Evolutionary conservation across 2,797 vertebrate genomes (phyloP), one percentile per base, ranked within the genome.

Genomic region (Dermochelys coriacea): DNA sequence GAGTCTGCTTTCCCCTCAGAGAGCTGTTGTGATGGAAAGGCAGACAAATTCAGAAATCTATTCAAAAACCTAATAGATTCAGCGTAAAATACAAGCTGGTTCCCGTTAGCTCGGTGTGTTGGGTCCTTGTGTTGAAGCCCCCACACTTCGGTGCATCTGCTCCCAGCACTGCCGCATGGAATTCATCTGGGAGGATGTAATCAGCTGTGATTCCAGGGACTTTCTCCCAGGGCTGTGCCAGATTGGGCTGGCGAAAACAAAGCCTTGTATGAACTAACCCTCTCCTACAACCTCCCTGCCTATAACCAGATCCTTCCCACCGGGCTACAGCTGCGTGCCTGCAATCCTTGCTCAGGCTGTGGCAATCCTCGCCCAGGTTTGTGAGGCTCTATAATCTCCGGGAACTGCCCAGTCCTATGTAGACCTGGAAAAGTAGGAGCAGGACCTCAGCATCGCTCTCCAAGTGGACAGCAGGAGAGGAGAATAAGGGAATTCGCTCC

Each of bases 1-100:
- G 90, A 82, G 93, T 91, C 81, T 91, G 90, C 93, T 12, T 7
- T 68, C 50, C 59, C 84, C 87, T 89, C 81, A 23, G 87, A 71
- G 95, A 86, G 90, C 89, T 74, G 54, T 0, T 34, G 80, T 12
- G 84, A 85, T 49, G 90, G 78, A 85, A 29, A 84, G 45, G 88
- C 61, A 78, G 89, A 52, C 50, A 80, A 68, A 89, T 83, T 3
- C 41, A 27, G 84, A 37, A n/a, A n/a, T n/a, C n/a, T n/a, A n/a
- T n/a, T n/a, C n/a, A n/a, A n/a, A n/a, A n/a, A 31, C 41, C 12
- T 83, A 25, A 59, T 12, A 31, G 91, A 45, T 77, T 59, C 0
- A 0, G 49, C 59, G 49, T 88, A 80, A 11, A 50, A 3, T 71
- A 12, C 1, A n/a, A 93, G 80, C 82, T 80, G 21, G 37, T 68